Evolutionary conservation across 2,888 invertebrate genomes (phyloP), one percentile per base, ranked within the genome.

Genomic region (Trichopoda pennipes): DNA sequence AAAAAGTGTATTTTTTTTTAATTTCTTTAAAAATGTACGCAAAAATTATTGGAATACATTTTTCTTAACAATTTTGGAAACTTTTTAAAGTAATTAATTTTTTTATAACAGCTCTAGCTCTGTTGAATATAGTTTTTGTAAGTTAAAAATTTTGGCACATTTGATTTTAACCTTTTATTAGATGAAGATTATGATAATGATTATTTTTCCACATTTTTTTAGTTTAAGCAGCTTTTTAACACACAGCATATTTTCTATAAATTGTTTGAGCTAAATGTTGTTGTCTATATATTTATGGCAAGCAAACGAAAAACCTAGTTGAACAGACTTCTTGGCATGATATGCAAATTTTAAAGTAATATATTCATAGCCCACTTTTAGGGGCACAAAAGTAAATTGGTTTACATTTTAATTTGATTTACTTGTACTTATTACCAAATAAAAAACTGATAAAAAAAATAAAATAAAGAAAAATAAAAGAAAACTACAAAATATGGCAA

Each of bases 291-390:
- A 38, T 28, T 72, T 21, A 32, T 23, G 23, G 44, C 10, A 42
- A 10, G 9, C 16, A 32, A 28, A 56, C 2, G n/a, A 56, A 19
- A 19, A 38, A n/a, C 35, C 7, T 3, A 16, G 17, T 28, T 51
- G 47, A 35, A 47, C 56, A 55, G 19, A 56, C 23, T 74, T 64
- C 4, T 23, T n/a, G n/a, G 35, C 55, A 28, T 47, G 56, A 38
- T 53, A 42, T 38, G 1, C 12, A 70, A 70, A 58, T 58, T 28
- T 23, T 16, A n/a, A n/a, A 61, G 23, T 56, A 14, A 23, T 35
- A 55, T 35, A 56, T 64, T 56, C 64, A 66, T 58, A 58, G 74
- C 38, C 47, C 38, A 66, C 64, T 66, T 66, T 74, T 64, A 8
- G 49, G 64, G 53, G 28, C 21, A 58, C 44, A 23, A 8, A n/a